A percentile compares a stretch with the other conserved stretches of the same genome.
Evolutionary conservation across 2,888 invertebrate genomes (phyloP).

Genomic region (Tetranychus truncatus): DNA sequence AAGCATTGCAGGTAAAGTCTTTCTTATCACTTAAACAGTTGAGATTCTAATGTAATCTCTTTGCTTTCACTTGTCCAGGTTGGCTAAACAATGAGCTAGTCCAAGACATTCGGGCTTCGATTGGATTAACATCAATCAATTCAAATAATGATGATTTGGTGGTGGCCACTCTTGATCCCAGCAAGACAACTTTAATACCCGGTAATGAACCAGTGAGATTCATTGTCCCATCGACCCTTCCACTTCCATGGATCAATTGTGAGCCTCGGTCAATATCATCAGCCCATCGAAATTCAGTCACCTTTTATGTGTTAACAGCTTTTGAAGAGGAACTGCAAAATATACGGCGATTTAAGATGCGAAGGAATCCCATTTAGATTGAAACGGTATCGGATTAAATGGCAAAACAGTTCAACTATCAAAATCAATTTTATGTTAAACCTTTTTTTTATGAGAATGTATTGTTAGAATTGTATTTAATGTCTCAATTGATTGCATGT

Average conservation of each 20-base stretch:
- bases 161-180: constrained; percentile 1
- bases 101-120: not conserved
- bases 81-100: constrained; percentile 17
- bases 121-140: not conserved
- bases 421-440: not conserved
- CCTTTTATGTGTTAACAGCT: not conserved
- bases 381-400: not conserved
- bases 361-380: not conserved
- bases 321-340: not conserved
- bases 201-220: constrained; percentile 14
- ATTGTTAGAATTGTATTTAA: too few relatives aligned
- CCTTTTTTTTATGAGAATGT: not conserved
- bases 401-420: not conserved
- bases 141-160: not conserved
- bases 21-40: not conserved
- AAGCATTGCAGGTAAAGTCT: constrained; percentile 14
- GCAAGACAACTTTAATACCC: constrained; percentile 8
- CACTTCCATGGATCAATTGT: constrained; percentile 12
- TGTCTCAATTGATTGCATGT: too few relatives aligned
- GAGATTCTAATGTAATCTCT: not conserved
- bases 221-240: constrained; percentile 7
- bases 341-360: not conserved
- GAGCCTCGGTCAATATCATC: not conserved
- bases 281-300: not conserved
- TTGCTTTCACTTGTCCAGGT: not conserved